phyloP scores from a whole-genome alignment of 1,140 invertebrate species.

The Psilanteris sp. region DNA sequence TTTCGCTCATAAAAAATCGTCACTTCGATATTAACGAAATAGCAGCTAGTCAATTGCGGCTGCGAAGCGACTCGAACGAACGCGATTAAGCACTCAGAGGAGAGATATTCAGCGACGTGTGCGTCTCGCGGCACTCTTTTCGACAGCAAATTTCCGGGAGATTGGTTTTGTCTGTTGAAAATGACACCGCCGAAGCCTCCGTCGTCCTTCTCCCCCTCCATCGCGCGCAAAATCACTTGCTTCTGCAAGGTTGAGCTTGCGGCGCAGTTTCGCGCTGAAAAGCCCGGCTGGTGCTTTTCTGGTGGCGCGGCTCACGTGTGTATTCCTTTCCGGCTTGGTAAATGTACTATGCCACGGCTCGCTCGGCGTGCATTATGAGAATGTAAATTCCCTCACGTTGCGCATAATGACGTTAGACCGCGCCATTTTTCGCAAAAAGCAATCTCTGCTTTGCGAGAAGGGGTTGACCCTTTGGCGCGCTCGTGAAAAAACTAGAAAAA shows the following conservation, averaged over 20 bases:
- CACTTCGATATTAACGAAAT: slow-evolving; percentile 3
- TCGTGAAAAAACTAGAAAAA: slow-evolving; percentile 48
- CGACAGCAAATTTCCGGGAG: slow-evolving; percentile 9
- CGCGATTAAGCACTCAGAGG: slow-evolving; percentile 6
- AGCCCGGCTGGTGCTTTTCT: too few relatives aligned
- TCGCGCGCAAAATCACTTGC: slow-evolving; percentile 16
- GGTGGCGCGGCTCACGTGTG: slow-evolving; percentile 18
- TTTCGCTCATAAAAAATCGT: slow-evolving; percentile 1
- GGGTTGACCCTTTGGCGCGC: slow-evolving; percentile 28
- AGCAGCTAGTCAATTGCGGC: slow-evolving; percentile 4
- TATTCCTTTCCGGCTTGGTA: slow-evolving; percentile 24
- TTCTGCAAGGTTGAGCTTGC: slow-evolving; percentile 35
- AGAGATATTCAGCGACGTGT: slow-evolving; percentile 6
- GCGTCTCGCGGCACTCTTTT: slow-evolving; percentile 2
- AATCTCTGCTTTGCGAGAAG: slow-evolving; percentile 42
- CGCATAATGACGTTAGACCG: slow-evolving; percentile 59
- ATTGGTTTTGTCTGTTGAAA: slow-evolving; percentile 19
- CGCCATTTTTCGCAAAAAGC: slow-evolving; percentile 61
- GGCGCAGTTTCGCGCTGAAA: slow-evolving; percentile 26
- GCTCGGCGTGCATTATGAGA: slow-evolving; percentile 41
- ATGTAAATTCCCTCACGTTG: slow-evolving; percentile 56
- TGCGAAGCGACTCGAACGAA: slow-evolving; percentile 4
- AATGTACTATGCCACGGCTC: slow-evolving; percentile 23
- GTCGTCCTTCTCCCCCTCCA: too few relatives aligned
- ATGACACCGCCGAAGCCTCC: slow-evolving; percentile 5